Conservation (phyloP, 2,113 vertebrate genomes). For the Eclectus roratus region DNA sequence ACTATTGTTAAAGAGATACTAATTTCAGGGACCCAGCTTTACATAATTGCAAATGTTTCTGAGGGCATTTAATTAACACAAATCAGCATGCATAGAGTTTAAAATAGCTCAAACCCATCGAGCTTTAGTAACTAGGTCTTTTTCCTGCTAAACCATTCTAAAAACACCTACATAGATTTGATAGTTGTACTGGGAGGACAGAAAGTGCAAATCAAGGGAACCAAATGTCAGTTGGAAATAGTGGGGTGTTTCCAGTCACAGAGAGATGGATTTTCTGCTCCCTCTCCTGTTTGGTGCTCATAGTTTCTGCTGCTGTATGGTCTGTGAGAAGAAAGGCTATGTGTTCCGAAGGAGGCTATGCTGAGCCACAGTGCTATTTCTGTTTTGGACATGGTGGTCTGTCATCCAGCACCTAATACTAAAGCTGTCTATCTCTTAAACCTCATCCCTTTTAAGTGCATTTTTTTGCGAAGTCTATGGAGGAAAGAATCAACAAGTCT, state of each 20-base stretch:
- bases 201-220: neutral
- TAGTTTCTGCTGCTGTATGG: neutral
- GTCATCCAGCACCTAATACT: neutral
- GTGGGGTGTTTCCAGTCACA: neutral
- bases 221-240: neutral
- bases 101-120: neutral
- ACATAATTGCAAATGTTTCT: neutral
- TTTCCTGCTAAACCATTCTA: neutral
- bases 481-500: neutral
- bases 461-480: neutral
- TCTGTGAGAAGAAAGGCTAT: neutral
- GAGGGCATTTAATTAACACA: neutral
- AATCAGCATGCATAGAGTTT: neutral
- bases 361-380: neutral
- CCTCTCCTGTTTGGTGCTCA: neutral
- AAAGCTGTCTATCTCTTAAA: neutral
- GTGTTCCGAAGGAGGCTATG: neutral
- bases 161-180: neutral
- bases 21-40: neutral
- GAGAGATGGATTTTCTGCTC: neutral
- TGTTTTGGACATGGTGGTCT: neutral
- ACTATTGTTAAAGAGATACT: neutral
- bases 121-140: slow-evolving; percentile 2
- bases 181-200: neutral
- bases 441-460: neutral